phyloP scores from a whole-genome alignment of 1,140 invertebrate species.

The Pseudomyrmex pallidus region DNA sequence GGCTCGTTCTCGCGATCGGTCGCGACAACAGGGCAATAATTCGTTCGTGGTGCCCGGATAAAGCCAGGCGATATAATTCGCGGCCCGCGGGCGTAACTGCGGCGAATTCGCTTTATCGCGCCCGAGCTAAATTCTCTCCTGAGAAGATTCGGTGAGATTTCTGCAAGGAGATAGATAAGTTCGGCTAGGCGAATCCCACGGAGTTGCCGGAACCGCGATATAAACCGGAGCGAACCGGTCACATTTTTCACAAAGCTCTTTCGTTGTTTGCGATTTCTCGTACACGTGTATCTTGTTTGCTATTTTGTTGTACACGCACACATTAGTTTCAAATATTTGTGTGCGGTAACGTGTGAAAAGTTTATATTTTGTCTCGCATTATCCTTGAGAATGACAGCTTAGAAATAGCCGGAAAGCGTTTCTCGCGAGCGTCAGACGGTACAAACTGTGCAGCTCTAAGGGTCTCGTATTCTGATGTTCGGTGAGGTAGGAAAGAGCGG shows the following conservation, averaged over 20 bases:
- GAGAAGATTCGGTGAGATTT: constrained; percentile 69
- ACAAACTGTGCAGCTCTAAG: constrained; percentile 39
- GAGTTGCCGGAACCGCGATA: constrained; percentile 8
- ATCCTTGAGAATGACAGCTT: constrained; percentile 36
- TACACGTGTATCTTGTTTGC: constrained; percentile 12
- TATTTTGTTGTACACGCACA: too few relatives aligned
- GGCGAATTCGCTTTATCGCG: constrained; percentile 64
- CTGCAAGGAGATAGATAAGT: constrained; percentile 71
- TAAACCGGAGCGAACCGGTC: constrained; percentile 61
- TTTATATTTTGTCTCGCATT: constrained; percentile 9
- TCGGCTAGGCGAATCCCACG: constrained; percentile 47
- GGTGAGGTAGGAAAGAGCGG: not conserved
- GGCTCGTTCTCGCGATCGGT: not conserved
- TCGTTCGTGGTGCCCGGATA: constrained; percentile 22
- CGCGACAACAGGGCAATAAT: constrained; percentile 30
- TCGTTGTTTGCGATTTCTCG: not conserved
- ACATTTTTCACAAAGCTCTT: constrained; percentile 61
- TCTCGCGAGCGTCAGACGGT: not conserved
- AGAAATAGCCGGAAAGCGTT: constrained; percentile 28
- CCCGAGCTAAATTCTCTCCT: constrained; percentile 60
- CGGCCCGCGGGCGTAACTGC: constrained; percentile 36
- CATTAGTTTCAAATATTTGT: constrained; percentile 28
- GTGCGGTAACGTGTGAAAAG: not conserved
- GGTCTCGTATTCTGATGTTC: constrained; percentile 57
- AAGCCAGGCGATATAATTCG: constrained; percentile 53